A percentile compares a stretch with the other conserved stretches of the same genome.
These are phyloP conservation scores for Lasioglossum zephyrum DNA, from an alignment of 2,888 invertebrate genomes.

Conservation along the genomic window DNA sequence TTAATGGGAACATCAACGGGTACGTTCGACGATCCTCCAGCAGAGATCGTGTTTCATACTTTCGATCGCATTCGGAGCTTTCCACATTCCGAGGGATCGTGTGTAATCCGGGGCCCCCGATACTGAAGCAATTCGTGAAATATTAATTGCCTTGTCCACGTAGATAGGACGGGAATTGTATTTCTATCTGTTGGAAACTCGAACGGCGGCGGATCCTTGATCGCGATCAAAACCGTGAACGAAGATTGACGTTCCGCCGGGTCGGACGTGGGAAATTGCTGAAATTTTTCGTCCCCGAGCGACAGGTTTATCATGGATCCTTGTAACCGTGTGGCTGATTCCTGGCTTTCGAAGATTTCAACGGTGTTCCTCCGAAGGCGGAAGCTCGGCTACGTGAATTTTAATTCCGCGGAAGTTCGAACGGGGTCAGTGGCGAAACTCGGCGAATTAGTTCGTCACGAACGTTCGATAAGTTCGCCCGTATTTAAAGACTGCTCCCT, in stretches of 20 bases:
- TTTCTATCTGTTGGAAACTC: slow-evolving; percentile 27
- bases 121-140: slow-evolving; percentile 6
- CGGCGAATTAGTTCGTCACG: slow-evolving; percentile 59
- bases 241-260: slow-evolving; percentile 45
- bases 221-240: slow-evolving; percentile 34
- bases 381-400: slow-evolving; percentile 33
- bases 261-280: slow-evolving; percentile 22
- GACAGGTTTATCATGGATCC: slow-evolving; percentile 8
- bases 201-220: slow-evolving; percentile 10
- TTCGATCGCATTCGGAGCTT: background rate
- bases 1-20: background rate
- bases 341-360: slow-evolving; percentile 27
- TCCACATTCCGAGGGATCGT: background rate
- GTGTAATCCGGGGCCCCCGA: background rate
- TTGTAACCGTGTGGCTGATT: slow-evolving; percentile 20
- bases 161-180: slow-evolving; percentile 27
- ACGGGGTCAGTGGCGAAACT: slow-evolving; percentile 46
- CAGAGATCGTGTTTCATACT: background rate
- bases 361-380: slow-evolving; percentile 32
- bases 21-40: background rate
- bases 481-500: slow-evolving; percentile 36
- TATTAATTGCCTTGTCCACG: slow-evolving; percentile 11
- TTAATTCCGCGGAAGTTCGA: slow-evolving; percentile 58
- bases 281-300: slow-evolving; percentile 30
- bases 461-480: slow-evolving; percentile 55